These are phyloP conservation scores for Miichthys miiuy DNA, from an alignment of 2,797 vertebrate species.

Conservation along the genomic window DNA sequence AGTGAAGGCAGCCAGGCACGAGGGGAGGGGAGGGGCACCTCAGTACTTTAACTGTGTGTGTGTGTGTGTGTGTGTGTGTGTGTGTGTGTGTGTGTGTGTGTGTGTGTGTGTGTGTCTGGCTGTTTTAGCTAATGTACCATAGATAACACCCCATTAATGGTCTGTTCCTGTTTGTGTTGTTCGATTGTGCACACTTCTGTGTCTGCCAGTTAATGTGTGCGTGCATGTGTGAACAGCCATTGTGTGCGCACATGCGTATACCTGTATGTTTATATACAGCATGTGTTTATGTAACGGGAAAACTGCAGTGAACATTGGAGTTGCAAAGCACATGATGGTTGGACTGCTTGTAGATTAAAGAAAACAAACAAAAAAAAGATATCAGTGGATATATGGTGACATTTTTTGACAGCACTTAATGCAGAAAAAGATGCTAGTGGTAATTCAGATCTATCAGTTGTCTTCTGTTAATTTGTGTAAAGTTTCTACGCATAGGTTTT, in stretches of 20 bases:
- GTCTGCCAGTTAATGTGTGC: neutral
- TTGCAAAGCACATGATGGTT: constrained; percentile 17
- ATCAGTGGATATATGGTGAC: too few species aligned
- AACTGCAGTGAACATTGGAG: neutral
- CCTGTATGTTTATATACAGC: neutral
- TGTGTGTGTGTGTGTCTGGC: neutral
- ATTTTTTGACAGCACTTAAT: too few species aligned
- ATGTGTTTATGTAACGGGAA: neutral
- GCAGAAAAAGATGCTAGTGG: too few species aligned
- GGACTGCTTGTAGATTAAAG: neutral
- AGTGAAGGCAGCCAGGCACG: constrained; percentile 9
- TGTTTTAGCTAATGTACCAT: constrained; percentile 43
- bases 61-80: constrained; percentile 9
- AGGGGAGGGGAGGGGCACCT: neutral
- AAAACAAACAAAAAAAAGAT: too few species aligned
- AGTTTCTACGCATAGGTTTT: too few species aligned
- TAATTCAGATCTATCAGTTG: too few species aligned
- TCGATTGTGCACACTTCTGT: neutral
- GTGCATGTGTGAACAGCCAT: neutral
- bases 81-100: constrained; percentile 26
- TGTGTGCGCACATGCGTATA: neutral
- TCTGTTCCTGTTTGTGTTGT: constrained; percentile 19
- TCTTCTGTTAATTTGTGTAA: too few species aligned
- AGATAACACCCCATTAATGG: constrained; percentile 42
- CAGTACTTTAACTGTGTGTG: constrained; percentile 9